Evolutionary conservation across 2,888 invertebrate genomes (phyloP).

Genomic region (Chrysolina americana): DNA sequence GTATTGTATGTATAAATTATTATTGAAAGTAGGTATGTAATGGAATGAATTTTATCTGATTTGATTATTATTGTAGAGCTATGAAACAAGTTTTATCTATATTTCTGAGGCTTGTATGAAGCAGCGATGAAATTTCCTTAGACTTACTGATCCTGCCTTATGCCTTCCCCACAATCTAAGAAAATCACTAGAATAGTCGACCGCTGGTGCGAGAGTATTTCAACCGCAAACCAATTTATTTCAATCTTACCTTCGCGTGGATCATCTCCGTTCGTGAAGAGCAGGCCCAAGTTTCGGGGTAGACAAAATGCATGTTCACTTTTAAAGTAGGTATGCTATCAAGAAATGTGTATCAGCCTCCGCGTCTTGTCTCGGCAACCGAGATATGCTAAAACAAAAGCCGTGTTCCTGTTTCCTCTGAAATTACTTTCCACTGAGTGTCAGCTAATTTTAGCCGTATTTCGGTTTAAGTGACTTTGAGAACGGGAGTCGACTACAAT

Average conservation of each 20-base stretch:
- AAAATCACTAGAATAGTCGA: no score
- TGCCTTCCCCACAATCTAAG: no score
- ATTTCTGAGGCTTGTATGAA: no score
- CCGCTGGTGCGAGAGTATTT: background rate
- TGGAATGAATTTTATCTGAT: no score
- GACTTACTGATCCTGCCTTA: no score
- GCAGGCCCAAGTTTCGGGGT: slow-evolving; percentile 12
- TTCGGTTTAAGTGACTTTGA: slow-evolving; percentile 11
- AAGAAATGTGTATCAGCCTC: slow-evolving; percentile 12
- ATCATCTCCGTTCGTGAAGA: slow-evolving; percentile 8
- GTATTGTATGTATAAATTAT: no score
- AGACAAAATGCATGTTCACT: slow-evolving; percentile 21
- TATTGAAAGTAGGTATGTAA: no score
- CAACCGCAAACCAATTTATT: slow-evolving; percentile 10
- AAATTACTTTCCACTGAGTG: slow-evolving; percentile 19
- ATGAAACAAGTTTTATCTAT: no score
- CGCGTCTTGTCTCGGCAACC: slow-evolving; percentile 16
- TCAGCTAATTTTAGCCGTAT: slow-evolving; percentile 17
- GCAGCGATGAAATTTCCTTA: no score
- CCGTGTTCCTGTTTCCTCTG: slow-evolving; percentile 11
- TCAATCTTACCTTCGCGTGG: slow-evolving; percentile 14
- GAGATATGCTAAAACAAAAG: slow-evolving; percentile 24
- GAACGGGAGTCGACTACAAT: background rate
- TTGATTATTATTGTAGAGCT: no score
- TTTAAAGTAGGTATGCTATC: slow-evolving; percentile 22